A percentile compares a stretch with the other conserved stretches of the same genome.
Evolutionary conservation across 2,888 invertebrate genomes (phyloP).

Genomic region (Emmelina monodactyla): DNA sequence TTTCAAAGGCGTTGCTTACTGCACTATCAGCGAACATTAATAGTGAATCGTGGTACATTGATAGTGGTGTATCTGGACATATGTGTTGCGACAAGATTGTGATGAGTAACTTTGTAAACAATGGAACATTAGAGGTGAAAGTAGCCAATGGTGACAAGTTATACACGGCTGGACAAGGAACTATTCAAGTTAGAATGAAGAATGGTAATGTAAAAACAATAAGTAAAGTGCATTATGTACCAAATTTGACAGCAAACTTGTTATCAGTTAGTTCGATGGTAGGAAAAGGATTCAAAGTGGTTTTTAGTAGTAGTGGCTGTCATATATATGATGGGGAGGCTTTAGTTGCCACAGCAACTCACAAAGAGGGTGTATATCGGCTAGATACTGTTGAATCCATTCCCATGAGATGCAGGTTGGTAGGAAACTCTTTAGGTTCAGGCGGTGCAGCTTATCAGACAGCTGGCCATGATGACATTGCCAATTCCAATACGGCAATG

Average conservation of each 20-base stretch:
- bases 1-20: slow-evolving; percentile 2
- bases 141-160: slow-evolving; percentile 8
- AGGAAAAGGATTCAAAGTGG: slow-evolving; percentile 11
- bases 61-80: slow-evolving; percentile 4
- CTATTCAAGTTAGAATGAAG: not conserved
- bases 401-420: not conserved
- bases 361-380: not conserved
- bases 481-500: not conserved
- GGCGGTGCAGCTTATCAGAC: not conserved
- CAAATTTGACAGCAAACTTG: slow-evolving; percentile 9
- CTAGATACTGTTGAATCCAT: not conserved
- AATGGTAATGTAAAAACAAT: slow-evolving; percentile 4
- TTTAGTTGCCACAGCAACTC: not conserved
- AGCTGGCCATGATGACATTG: not conserved
- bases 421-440: not conserved
- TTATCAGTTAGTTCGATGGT: slow-evolving; percentile 10
- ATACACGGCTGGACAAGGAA: slow-evolving; percentile 4
- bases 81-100: slow-evolving; percentile 3
- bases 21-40: slow-evolving; percentile 2
- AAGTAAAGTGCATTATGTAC: slow-evolving; percentile 6
- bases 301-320: slow-evolving; percentile 4
- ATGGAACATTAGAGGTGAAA: slow-evolving; percentile 1
- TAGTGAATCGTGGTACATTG: slow-evolving; percentile 4
- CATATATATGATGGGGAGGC: not conserved
- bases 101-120: not conserved